Evolutionary conservation across 2,113 vertebrate species (phyloP), one percentile per base, ranked within the genome.

Genomic region (Seriola rivoliana): DNA sequence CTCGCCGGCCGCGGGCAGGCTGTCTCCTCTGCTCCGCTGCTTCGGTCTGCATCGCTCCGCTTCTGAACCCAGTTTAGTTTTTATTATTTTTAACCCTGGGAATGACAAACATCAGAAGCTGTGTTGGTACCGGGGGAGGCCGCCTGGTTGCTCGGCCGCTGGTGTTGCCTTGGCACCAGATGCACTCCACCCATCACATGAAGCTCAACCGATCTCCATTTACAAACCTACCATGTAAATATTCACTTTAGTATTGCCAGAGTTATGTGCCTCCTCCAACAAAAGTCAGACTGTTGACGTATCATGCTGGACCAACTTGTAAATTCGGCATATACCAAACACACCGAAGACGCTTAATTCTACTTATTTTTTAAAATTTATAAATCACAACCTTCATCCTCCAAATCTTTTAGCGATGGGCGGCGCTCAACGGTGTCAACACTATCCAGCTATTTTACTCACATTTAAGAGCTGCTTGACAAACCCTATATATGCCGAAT

Each of bases 1-100:
- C 79, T 3, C 40, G 70, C 40, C 59, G 86, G 1, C 9, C 14
- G 1, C 78, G 85, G 71, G 71, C 65, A 9, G 40, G 16, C 21
- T 17, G 48, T 7, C 59, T 79, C 48, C 63, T 78, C 46, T 50
- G 50, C 36, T 46, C 77, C 40, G 66, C 54, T 19, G 71, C 4
- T 19, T 81, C 73, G 0, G 68, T 55, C 68, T 89, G 80, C 93
- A 93, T 94, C 0, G 42, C 40, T 42, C 40, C 40, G 40, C 40
- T 9, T 10, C 10, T 42, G 40, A 2, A 42, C 40, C 1, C 7
- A 11, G 40, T 8, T 42, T 10, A 42, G 40, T 42, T 38, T 38
- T 5, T 38, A 5, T 38, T 5, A 8, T 38, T 38, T 38, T 29
- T 29, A 10, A 42, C 2, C 40, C 40, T 42, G 40, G 7, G 10